Conservation (phyloP, 2,113 vertebrate genomes). For the Lepus europaeus region DNA sequence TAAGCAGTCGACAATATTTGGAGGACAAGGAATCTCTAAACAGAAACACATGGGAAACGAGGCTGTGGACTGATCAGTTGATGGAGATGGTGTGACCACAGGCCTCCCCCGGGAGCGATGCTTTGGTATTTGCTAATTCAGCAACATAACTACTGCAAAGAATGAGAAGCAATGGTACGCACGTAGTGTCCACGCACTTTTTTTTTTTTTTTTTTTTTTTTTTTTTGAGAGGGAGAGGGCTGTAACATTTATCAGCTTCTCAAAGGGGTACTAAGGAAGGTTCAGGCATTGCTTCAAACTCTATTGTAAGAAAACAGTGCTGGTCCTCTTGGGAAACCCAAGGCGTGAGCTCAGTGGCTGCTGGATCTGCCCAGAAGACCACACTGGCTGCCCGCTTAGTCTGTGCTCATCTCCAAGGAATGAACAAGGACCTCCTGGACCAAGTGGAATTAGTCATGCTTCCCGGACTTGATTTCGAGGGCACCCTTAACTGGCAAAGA, state of each 20-base stretch:
- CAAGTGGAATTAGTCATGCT: neutral
- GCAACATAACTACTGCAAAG: neutral
- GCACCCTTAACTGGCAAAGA: neutral
- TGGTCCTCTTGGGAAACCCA: neutral
- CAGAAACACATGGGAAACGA: neutral
- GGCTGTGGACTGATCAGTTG: neutral
- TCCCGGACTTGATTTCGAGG: neutral
- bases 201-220: too few species aligned
- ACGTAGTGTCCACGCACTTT: too few species aligned
- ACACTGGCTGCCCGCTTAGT: neutral
- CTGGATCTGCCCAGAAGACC: neutral
- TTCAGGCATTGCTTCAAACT: neutral
- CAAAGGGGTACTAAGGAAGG: neutral
- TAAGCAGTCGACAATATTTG: neutral
- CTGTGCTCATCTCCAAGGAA: neutral
- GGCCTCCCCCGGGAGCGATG: neutral
- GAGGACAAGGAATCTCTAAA: conserved; percentile 1
- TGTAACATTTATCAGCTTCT: neutral
- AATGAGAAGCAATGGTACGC: neutral
- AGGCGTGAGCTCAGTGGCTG: neutral
- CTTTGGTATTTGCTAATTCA: neutral
- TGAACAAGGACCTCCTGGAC: neutral
- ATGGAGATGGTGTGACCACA: neutral
- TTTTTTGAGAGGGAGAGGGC: neutral
- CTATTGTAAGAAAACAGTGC: neutral